These are phyloP conservation scores for Margarornis squamiger DNA, from an alignment of 2,797 vertebrate genomes.

Conservation along the genomic window DNA sequence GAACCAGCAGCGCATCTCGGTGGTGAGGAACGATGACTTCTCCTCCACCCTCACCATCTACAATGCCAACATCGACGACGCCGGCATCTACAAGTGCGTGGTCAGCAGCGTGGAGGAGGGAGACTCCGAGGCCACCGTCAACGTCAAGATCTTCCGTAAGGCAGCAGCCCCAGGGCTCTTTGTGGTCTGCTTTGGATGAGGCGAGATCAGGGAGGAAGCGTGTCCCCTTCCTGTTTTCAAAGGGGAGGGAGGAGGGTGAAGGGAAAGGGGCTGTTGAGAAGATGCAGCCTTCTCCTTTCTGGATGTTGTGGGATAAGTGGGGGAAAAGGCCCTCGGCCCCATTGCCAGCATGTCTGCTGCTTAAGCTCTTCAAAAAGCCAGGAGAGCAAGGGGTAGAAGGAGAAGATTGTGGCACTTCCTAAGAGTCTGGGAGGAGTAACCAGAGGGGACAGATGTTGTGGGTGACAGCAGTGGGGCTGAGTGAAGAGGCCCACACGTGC, in stretches of 20 bases:
- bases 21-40: conserved; percentile 88
- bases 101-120: conserved; percentile 83
- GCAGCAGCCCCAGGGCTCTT: not conserved
- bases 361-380: not conserved
- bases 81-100: conserved; percentile 94
- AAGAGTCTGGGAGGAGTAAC: not conserved
- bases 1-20: conserved; percentile 90
- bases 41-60: conserved; percentile 96
- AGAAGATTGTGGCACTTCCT: not conserved
- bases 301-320: not conserved
- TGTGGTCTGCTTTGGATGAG: not conserved
- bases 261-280: not conserved
- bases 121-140: conserved; percentile 90
- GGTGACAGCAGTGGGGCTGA: not conserved
- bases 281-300: not conserved
- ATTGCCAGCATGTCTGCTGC: not conserved
- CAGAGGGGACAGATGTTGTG: not conserved
- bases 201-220: not conserved
- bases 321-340: not conserved
- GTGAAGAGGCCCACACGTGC: rapidly evolving
- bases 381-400: not conserved
- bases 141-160: conserved; percentile 97
- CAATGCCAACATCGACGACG: conserved; percentile 88
- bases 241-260: not conserved
- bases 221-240: not conserved